These are phyloP conservation scores for Platyura marginata DNA, from an alignment of 1,140 invertebrate species.

Conservation along the genomic window DNA sequence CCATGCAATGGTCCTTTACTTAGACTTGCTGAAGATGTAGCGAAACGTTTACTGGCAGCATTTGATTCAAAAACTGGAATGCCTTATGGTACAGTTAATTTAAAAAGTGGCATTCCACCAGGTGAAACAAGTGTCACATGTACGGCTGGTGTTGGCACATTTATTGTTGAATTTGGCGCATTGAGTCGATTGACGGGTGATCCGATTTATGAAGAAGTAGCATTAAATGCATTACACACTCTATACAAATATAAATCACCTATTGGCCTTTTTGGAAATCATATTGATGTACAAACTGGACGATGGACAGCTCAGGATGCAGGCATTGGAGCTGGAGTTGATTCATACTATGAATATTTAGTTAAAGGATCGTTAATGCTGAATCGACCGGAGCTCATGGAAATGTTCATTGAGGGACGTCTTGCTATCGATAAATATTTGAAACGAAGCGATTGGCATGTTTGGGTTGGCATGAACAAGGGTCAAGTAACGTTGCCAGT, in stretches of 20 bases:
- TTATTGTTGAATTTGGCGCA: constrained; percentile 92
- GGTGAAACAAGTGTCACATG: constrained; percentile 95
- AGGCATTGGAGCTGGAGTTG: constrained; percentile 83
- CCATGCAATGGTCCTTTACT: constrained; percentile 92
- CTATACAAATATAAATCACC: constrained; percentile 71
- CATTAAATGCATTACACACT: constrained; percentile 77
- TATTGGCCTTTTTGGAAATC: constrained; percentile 91
- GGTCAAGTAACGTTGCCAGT: constrained; percentile 90
- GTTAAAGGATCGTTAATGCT: constrained; percentile 79
- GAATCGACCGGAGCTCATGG: constrained; percentile 70
- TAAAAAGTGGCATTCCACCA: constrained; percentile 78
- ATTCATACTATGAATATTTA: constrained; percentile 98
- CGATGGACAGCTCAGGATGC: constrained; percentile 95
- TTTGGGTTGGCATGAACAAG: constrained; percentile 92
- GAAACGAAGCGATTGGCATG: constrained; percentile 85
- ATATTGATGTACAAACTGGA: constrained; percentile 87
- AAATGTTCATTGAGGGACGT: constrained; percentile 76
- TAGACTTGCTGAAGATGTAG: constrained; percentile 79
- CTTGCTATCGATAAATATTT: constrained; percentile 75
- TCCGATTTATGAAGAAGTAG: constrained; percentile 86
- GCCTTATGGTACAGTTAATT: constrained; percentile 96
- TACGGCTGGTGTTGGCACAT: constrained; percentile 95
- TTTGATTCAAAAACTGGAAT: constrained; percentile 87
- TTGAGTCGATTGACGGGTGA: constrained; percentile 88
- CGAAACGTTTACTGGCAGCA: constrained; percentile 64